Base-by-base conservation (phyloP, 1,140 invertebrate genomes). In the Choristoneura fumiferana region DNA sequence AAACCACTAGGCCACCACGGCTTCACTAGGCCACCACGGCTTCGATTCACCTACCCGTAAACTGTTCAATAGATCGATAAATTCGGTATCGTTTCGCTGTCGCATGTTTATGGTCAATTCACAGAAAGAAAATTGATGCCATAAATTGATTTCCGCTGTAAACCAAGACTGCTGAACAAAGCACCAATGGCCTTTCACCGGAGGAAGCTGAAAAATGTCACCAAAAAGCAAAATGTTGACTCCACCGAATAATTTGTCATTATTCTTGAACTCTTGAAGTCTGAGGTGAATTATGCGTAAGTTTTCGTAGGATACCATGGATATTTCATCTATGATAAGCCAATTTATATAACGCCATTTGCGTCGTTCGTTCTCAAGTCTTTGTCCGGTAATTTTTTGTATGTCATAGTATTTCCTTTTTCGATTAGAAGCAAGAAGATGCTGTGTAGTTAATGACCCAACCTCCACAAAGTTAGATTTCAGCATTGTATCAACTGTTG, bases 241-340 rank as follows among this genome's bases (percentile, higher is more conserved):
- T 8, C 59, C 69, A 1, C 62, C 64, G 29, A 73, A 73, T 57
- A 69, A 39, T 37, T 52, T 18, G 8, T 59, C 17, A 57, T 71
- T 67, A 13, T 65, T 67, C 59, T 71, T 71, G 15, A 34, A 68
- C 49, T 69, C 60, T 17, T 70, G 67, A 3, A 72, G 55, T 8
- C 63, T n/a, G 57, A 73, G 37, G 29, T 64, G 58, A 3, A 64
- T 60, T 0, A 57, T 60, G 18, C 54, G 17, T 8, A 64, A 43
- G 33, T 57, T 71, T 40, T 71, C 62, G 38, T 70, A 72, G 0
- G 65, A 72, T 0, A 68, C 69, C 67, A 69, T 71, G 0, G 67
- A 72, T 38, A 75, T 70, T 64, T 71, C 63, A 14, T 71, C 65
- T 29, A 71, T 67, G 1, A 74, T 63, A 1, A 74, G 38, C 73